Conservation (phyloP, 2,888 invertebrate genomes). For the Endotricha flammealis region DNA sequence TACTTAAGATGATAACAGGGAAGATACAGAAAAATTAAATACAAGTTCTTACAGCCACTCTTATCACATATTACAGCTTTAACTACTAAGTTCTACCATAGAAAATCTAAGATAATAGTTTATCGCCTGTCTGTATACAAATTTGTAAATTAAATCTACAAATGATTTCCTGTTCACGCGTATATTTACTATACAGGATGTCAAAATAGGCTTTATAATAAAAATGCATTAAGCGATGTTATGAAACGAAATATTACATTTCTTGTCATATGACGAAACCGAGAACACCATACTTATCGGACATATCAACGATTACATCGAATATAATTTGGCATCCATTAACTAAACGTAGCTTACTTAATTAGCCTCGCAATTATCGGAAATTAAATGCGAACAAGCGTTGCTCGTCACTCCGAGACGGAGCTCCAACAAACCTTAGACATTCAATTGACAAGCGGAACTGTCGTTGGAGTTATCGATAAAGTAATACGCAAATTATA, state of each 20-base stretch:
- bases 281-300: slow-evolving; percentile 14
- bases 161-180: slow-evolving; percentile 47
- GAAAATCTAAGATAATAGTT: slow-evolving; percentile 72
- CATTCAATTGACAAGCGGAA: slow-evolving; percentile 5
- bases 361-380: slow-evolving; percentile 50
- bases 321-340: slow-evolving; percentile 71
- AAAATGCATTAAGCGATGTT: slow-evolving; percentile 52
- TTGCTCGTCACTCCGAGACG: slow-evolving; percentile 27
- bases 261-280: slow-evolving; percentile 42
- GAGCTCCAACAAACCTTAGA: slow-evolving; percentile 1
- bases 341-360: slow-evolving; percentile 58
- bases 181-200: slow-evolving; percentile 50
- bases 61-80: slow-evolving; percentile 74
- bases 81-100: slow-evolving; percentile 69
- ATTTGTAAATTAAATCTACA: slow-evolving; percentile 63
- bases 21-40: slow-evolving; percentile 54
- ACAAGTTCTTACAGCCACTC: slow-evolving; percentile 72
- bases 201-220: slow-evolving; percentile 41
- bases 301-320: slow-evolving; percentile 34
- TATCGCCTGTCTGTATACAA: slow-evolving; percentile 67
- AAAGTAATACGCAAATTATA: slow-evolving; percentile 5
- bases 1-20: slow-evolving; percentile 36
- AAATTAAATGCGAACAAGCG: slow-evolving; percentile 65
- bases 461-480: neutral
- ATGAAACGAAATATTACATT: slow-evolving; percentile 38